These are phyloP conservation scores for Raphicerus campestris DNA, from an alignment of 2,113 vertebrate genomes.

Conservation along the genomic window DNA sequence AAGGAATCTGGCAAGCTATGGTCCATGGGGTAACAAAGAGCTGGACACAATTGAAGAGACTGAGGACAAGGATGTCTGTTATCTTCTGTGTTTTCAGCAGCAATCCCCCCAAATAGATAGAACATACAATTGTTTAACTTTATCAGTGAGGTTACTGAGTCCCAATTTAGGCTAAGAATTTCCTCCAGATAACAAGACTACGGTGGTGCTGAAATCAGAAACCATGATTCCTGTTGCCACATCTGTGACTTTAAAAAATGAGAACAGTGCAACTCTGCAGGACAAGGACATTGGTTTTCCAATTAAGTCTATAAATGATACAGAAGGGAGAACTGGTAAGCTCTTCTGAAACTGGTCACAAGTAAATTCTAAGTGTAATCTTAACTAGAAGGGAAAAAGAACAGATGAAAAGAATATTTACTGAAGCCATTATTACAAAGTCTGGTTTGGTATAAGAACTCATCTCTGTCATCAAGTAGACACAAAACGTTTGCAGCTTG, in stretches of 20 bases:
- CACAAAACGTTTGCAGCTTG: background rate
- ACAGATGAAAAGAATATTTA: background rate
- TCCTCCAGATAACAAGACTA: background rate
- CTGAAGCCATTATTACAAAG: background rate
- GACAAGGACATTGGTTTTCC: background rate
- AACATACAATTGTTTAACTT: background rate
- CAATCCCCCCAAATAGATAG: background rate
- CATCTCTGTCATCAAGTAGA: background rate
- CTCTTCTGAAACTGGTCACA: slow-evolving; percentile 23
- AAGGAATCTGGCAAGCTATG: background rate
- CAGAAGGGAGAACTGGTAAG: background rate
- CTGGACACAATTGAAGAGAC: background rate
- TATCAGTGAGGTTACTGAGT: background rate
- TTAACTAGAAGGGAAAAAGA: background rate
- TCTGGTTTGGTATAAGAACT: background rate
- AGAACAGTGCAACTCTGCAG: background rate
- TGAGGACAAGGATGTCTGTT: background rate
- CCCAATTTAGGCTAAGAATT: background rate
- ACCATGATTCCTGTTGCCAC: background rate
- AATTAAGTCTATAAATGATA: background rate
- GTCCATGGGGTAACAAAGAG: background rate
- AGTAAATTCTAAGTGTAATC: background rate
- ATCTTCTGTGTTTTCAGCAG: background rate
- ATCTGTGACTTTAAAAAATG: background rate
- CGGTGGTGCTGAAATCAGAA: background rate